A percentile compares a stretch with the other conserved stretches of the same genome.
Evolutionary conservation across 1,140 invertebrate species (phyloP).

Genomic region (Ceratosolen fusciceps): DNA sequence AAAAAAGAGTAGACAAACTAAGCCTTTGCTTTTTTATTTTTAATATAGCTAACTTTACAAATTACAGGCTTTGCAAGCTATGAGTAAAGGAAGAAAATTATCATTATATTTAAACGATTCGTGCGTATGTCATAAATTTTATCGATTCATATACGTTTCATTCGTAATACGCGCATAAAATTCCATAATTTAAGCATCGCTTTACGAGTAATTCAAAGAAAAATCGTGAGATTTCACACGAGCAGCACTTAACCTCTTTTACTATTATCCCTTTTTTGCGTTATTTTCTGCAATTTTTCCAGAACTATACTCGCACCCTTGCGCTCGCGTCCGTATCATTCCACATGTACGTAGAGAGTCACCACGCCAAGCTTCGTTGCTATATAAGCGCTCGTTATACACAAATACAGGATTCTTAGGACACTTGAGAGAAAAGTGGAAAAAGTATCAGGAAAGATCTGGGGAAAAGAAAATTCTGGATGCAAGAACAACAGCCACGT

Average conservation of each 20-base stretch:
- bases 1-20: too few relatives aligned
- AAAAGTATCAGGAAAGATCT: not conserved
- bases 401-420: not conserved
- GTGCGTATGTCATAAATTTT: not conserved
- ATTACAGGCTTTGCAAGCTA: too few relatives aligned
- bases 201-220: slow-evolving; percentile 12
- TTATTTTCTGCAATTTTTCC: slow-evolving; percentile 34
- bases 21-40: too few relatives aligned
- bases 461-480: not conserved
- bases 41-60: too few relatives aligned
- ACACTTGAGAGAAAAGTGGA: not conserved
- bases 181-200: not conserved
- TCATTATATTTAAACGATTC: slow-evolving; percentile 1
- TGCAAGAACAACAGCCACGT: too few relatives aligned
- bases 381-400: too few relatives aligned
- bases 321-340: too few relatives aligned
- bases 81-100: not conserved
- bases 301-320: not conserved
- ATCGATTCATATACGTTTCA: not conserved
- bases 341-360: not conserved
- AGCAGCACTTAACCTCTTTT: slow-evolving; percentile 44
- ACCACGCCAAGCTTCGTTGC: too few relatives aligned
- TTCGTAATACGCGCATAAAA: slow-evolving; percentile 9
- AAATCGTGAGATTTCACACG: slow-evolving; percentile 26
- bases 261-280: slow-evolving; percentile 28